These are phyloP conservation scores for Leptothorax acervorum DNA, from an alignment of 2,888 invertebrate genomes.

Conservation along the genomic window DNA sequence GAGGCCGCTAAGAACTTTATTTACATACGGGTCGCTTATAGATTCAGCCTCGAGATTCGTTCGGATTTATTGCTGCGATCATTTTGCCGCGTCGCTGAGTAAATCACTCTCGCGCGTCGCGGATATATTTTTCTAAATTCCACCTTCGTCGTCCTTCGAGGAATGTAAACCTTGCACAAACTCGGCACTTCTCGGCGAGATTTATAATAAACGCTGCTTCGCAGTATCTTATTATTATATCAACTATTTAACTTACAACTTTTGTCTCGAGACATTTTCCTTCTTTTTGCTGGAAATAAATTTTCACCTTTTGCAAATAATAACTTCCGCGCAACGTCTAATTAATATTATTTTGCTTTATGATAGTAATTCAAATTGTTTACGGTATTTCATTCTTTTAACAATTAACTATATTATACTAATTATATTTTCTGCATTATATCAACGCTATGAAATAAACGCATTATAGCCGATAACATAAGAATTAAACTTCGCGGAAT, in stretches of 20 bases:
- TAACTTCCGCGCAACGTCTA: background rate
- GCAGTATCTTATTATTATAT: background rate
- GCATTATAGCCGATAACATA: background rate
- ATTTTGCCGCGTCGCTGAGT: constrained; percentile 25
- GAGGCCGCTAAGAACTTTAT: constrained; percentile 39
- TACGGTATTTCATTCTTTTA: background rate
- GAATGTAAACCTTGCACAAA: background rate
- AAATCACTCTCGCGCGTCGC: constrained; percentile 21
- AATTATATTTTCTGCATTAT: background rate
- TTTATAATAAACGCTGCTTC: background rate
- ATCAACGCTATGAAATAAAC: background rate
- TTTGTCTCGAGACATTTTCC: background rate
- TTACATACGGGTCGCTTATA: constrained; percentile 16
- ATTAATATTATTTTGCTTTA: background rate
- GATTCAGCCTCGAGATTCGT: constrained; percentile 32
- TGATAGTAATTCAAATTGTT: background rate
- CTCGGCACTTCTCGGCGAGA: background rate
- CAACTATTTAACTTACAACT: constrained; percentile 2
- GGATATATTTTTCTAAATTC: constrained; percentile 1
- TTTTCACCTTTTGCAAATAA: background rate
- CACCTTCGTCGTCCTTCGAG: constrained; percentile 8
- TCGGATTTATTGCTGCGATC: constrained; percentile 42
- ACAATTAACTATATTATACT: background rate
- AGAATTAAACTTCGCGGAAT: background rate
- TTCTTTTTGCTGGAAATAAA: background rate